These are phyloP conservation scores for Nephila pilipes DNA, from an alignment of 1,140 invertebrate species.

Conservation along the genomic window DNA sequence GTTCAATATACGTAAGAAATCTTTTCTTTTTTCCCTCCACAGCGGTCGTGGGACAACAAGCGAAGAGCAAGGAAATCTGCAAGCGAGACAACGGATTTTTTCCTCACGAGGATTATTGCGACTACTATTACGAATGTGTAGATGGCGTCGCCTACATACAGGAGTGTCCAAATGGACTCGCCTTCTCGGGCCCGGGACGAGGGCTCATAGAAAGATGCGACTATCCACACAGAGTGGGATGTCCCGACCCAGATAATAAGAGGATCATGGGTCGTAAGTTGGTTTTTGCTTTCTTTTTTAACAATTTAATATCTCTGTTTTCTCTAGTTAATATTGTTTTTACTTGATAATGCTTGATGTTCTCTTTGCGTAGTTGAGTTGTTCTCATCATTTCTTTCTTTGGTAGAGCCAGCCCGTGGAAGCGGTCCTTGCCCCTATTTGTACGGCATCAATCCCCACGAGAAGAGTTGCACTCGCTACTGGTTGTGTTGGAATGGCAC, in stretches of 20 bases:
- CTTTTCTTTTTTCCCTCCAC: neutral
- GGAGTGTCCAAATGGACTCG: slow-evolving; percentile 91
- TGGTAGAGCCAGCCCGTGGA: slow-evolving; percentile 88
- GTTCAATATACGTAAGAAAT: too few relatives aligned
- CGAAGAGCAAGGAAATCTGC: slow-evolving; percentile 47
- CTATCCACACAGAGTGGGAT: slow-evolving; percentile 92
- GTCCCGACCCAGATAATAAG: slow-evolving; percentile 55
- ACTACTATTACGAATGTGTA: slow-evolving; percentile 93
- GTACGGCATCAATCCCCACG: slow-evolving; percentile 95
- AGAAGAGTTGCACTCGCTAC: slow-evolving; percentile 94
- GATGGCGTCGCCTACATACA: slow-evolving; percentile 81
- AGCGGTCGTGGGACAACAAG: neutral
- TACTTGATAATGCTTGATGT: too few relatives aligned
- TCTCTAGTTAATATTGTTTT: too few relatives aligned
- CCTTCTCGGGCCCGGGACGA: slow-evolving; percentile 91
- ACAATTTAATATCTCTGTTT: too few relatives aligned
- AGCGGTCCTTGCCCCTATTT: slow-evolving; percentile 95
- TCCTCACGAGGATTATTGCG: slow-evolving; percentile 85
- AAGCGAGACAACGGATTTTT: slow-evolving; percentile 76
- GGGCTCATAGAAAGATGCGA: slow-evolving; percentile 90
- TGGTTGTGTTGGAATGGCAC: slow-evolving; percentile 98
- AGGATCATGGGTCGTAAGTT: slow-evolving; percentile 77
- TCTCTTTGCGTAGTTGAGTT: too few relatives aligned
- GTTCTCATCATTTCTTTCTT: neutral
- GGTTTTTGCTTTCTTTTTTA: neutral